These are phyloP conservation scores for Babylonia areolata DNA, from an alignment of 1,140 invertebrate genomes.

Conservation along the genomic window DNA sequence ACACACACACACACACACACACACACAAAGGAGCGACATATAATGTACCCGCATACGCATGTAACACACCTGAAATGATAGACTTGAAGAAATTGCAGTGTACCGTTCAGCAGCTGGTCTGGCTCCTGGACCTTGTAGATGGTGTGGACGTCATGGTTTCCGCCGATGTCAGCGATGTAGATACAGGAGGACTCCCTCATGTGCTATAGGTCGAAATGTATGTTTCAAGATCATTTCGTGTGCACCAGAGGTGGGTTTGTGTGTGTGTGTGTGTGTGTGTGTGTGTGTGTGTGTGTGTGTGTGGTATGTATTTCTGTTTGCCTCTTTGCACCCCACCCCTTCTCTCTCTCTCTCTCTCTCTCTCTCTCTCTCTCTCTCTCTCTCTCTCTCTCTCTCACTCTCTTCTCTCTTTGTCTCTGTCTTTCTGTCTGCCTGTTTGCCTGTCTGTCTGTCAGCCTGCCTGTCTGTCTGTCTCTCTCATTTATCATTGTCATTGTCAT, in stretches of 20 bases:
- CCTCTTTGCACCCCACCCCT: not conserved
- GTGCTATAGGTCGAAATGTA: not conserved
- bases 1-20: slow-evolving; percentile 1
- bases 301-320: not conserved
- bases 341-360: not conserved
- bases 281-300: not conserved
- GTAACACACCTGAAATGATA: not conserved
- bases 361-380: not conserved
- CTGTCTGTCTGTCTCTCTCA: not conserved
- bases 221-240: no score
- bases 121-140: no score
- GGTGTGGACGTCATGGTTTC: no score
- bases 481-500: not conserved
- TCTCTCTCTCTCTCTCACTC: slow-evolving; percentile 1
- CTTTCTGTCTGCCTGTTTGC: no score
- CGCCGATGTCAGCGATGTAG: no score
- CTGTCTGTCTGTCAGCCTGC: no score
- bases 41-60: not conserved
- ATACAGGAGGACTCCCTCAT: not conserved
- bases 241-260: not conserved
- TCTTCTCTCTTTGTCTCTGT: not conserved
- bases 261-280: not conserved
- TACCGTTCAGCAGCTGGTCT: not conserved
- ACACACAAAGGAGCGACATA: not conserved
- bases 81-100: not conserved